Evolutionary conservation across 2,888 invertebrate genomes (phyloP).

Genomic region (Melieria omissa): DNA sequence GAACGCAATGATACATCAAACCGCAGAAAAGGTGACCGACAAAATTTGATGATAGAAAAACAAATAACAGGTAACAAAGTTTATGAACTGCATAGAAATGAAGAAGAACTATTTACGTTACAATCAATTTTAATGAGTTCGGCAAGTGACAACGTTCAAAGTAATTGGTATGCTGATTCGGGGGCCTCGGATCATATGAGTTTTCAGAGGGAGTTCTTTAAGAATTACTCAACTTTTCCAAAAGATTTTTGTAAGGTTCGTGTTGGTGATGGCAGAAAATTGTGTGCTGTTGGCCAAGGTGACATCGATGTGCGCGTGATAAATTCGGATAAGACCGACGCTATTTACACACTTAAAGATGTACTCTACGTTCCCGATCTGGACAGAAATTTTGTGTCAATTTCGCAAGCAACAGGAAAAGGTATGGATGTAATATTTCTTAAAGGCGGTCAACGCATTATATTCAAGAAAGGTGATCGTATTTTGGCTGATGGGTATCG

Average conservation of each 20-base stretch:
- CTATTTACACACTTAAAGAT: conserved; percentile 33
- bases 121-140: conserved; percentile 11
- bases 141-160: conserved; percentile 6
- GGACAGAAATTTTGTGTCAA: conserved; percentile 34
- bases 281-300: conserved; percentile 30
- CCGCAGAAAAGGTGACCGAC: conserved; percentile 12
- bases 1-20: conserved; percentile 6
- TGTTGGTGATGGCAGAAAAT: conserved; percentile 40
- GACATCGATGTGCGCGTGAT: conserved; percentile 39
- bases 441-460: conserved; percentile 33
- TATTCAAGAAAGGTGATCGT: conserved; percentile 34
- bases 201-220: conserved; percentile 39
- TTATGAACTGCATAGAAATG: conserved; percentile 4
- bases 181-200: conserved; percentile 44
- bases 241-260: conserved; percentile 20
- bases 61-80: background rate
- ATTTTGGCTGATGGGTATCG: conserved; percentile 37
- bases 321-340: conserved; percentile 25
- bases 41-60: conserved; percentile 18
- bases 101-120: conserved; percentile 14
- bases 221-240: background rate
- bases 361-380: conserved; percentile 39
- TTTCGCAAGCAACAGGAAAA: conserved; percentile 29
- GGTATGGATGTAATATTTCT: conserved; percentile 34
- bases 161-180: conserved; percentile 38